phyloP scores from a whole-genome alignment of 1,140 invertebrate species.

The Odontomachus brunneus region DNA sequence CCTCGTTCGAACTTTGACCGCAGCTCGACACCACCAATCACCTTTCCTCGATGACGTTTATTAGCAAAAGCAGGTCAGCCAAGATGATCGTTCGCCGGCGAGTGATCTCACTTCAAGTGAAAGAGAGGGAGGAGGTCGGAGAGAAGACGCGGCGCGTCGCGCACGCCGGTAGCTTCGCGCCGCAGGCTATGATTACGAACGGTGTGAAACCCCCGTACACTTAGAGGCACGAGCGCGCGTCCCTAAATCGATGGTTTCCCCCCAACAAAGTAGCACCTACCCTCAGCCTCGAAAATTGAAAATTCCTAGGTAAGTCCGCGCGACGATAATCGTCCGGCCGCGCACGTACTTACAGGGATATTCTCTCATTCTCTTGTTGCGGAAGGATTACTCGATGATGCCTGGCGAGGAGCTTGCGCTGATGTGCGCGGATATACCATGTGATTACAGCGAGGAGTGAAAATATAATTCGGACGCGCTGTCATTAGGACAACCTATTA shows the following conservation, averaged over 20 bases:
- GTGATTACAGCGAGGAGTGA: conserved; percentile 12
- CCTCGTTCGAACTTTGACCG: conserved; percentile 51
- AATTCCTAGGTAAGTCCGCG: conserved; percentile 19
- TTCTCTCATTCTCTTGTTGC: too few species aligned
- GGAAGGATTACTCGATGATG: too few species aligned
- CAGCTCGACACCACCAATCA: conserved; percentile 19
- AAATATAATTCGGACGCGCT: conserved; percentile 20
- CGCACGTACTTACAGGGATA: too few species aligned
- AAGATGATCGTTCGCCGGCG: background rate
- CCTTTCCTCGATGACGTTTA: conserved; percentile 32
- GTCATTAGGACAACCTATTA: conserved; percentile 34
- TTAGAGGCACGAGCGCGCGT: conserved; percentile 16
- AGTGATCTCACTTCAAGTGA: background rate
- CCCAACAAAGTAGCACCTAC: conserved; percentile 5
- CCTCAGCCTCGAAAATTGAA: conserved; percentile 55
- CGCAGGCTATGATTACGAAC: conserved; percentile 56
- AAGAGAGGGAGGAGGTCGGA: background rate
- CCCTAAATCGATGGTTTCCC: conserved; percentile 44
- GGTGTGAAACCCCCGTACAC: conserved; percentile 58
- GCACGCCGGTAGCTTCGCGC: conserved; percentile 32
- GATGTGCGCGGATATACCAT: background rate
- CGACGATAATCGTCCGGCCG: background rate
- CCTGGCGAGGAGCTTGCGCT: too few species aligned
- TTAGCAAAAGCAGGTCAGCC: conserved; percentile 51
- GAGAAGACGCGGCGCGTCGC: conserved; percentile 22